A percentile compares a stretch with the other conserved stretches of the same genome.
phyloP scores from a whole-genome alignment of 1,140 invertebrate species.

The Chelonus insularis region DNA sequence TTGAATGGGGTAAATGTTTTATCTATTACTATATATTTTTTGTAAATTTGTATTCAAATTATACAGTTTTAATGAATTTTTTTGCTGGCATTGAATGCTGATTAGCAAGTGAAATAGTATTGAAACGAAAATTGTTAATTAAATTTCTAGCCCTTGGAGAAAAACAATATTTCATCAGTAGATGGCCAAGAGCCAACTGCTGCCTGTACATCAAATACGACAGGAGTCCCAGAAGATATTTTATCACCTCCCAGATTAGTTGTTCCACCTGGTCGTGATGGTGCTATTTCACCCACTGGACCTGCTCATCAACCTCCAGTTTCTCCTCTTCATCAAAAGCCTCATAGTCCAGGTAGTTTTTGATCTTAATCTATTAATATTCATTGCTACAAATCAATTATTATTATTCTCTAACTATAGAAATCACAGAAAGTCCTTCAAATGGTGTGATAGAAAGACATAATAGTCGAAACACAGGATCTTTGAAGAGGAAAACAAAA shows the following conservation, averaged over 20 bases:
- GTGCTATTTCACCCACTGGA: conserved; percentile 50
- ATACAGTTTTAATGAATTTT: too few relatives aligned
- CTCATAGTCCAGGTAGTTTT: conserved; percentile 55
- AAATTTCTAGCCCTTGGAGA: conserved; percentile 48
- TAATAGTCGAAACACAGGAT: conserved; percentile 61
- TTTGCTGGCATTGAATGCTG: too few relatives aligned
- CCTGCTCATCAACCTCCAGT: conserved; percentile 52
- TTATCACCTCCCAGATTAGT: conserved; percentile 48
- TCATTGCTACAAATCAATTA: too few relatives aligned
- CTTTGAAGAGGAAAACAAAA: conserved; percentile 73
- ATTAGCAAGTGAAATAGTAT: too few relatives aligned
- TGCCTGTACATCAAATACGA: conserved; percentile 32
- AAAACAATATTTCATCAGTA: conserved; percentile 56
- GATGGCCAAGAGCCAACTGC: conserved; percentile 47
- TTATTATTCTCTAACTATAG: conserved; percentile 31
- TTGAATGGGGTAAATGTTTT: conserved; percentile 68
- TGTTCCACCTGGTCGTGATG: conserved; percentile 48
- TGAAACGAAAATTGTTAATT: too few relatives aligned
- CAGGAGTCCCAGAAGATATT: conserved; percentile 39
- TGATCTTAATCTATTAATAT: too few relatives aligned
- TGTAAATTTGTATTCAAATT: too few relatives aligned
- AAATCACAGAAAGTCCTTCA: conserved; percentile 50
- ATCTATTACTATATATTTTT: too few relatives aligned
- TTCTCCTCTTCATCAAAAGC: conserved; percentile 60
- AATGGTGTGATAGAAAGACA: conserved; percentile 52